Base-by-base conservation (phyloP, 1,140 invertebrate species). In the Sarcophaga peregrina region DNA sequence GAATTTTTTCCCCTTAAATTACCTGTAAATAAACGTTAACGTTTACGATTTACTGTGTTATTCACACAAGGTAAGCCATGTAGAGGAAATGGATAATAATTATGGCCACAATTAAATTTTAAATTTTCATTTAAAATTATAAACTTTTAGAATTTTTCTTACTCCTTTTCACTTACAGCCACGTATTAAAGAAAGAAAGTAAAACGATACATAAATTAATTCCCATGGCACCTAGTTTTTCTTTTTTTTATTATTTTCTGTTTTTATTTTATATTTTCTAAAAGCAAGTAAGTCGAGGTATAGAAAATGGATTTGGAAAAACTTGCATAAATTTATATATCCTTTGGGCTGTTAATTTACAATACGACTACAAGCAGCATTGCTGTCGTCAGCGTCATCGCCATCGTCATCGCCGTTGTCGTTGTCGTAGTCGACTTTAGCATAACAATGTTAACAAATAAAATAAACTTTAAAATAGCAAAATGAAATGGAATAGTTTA, bases 271-370 rank as follows among this genome's bases (percentile, higher is more conserved):
- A 52, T 52, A 50, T 11, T 50, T 50, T 50, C 48, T 8, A 52
- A 52, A 10, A 52, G 13, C 8, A 52, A 10, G 13, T 5, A 52
- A 10, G 8, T 52, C 50, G 5, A 10, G 50, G 17, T 68, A 68
- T 68, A 68, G 62, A 68, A 68, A 68, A 68, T 68, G n/a, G n/a
- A 68, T 68, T 68, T 68, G 10, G 54, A 58, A 58, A 68, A 68
- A 17, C 8, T 68, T 68, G 17, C 17, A 68, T 25, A 68, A 68
- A 68, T 68, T 68, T 68, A 68, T 25, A 68, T 5, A 68, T 68
- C 62, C 62, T 68, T 68, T 68, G 62, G 62, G 62, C 20, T 68
- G 17, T 20, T 68, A 58, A 58, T 58, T 58, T n/a, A 58, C 54
- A 58, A 58, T 58, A 58, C 54, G 54, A 58, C 54, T 58, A 58